Evolutionary conservation across 1,140 invertebrate genomes (phyloP).

Genomic region (Coelopa frigida): DNA sequence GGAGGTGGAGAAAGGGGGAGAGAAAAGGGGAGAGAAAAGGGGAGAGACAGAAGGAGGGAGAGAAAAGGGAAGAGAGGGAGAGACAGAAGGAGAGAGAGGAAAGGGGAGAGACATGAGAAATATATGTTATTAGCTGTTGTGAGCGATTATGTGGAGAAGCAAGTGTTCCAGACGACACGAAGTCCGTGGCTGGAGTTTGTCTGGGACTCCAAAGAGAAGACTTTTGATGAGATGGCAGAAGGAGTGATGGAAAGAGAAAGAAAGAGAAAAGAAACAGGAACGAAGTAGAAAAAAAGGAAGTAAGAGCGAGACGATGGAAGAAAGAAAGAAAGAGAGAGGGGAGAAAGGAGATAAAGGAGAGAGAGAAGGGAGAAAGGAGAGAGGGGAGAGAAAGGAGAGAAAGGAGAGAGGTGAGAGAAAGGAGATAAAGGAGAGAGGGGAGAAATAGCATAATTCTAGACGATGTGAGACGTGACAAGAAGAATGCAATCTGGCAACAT

Average conservation of each 20-base stretch:
- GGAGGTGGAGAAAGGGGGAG: not conserved
- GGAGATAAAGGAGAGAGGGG: too few species aligned
- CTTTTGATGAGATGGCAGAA: not conserved
- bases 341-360: not conserved
- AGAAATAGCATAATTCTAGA: too few species aligned
- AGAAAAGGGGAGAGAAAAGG: not conserved
- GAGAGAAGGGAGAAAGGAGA: not conserved
- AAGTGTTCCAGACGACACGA: too few species aligned
- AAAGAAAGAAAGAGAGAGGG: not conserved
- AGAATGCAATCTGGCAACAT: too few species aligned
- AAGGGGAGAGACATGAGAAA: not conserved
- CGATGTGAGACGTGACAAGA: too few species aligned
- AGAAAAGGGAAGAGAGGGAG: not conserved
- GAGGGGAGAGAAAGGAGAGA: not conserved
- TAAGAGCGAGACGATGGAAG: not conserved
- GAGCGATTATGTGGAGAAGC: too few species aligned
- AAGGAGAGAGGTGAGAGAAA: not conserved
- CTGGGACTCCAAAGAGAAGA: not conserved
- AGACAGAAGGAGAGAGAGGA: not conserved
- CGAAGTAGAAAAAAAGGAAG: not conserved
- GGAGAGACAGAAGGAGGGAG: not conserved
- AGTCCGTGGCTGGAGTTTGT: too few species aligned
- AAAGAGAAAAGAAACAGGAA: not conserved
- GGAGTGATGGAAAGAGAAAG: not conserved
- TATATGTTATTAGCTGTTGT: too few species aligned